phyloP scores from a whole-genome alignment of 2,113 vertebrate genomes.

The Oreochromis aureus region DNA sequence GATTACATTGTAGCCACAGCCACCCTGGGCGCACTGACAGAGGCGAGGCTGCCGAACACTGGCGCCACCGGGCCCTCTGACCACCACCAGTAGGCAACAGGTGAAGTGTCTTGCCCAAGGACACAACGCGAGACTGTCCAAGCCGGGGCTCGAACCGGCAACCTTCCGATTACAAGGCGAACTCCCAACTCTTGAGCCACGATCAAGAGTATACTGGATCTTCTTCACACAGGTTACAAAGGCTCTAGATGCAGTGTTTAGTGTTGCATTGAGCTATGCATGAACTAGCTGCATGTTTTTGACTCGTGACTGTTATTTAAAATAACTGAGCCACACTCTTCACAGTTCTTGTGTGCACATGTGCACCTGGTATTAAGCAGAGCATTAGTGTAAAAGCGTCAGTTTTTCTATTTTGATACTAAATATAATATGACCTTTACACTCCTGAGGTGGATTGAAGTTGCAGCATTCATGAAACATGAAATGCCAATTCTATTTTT shows the following conservation, averaged over 20 bases:
- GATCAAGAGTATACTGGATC: not conserved
- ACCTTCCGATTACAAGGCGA: too few species aligned
- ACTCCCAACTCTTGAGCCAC: too few species aligned
- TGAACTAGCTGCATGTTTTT: not conserved
- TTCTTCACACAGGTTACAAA: not conserved
- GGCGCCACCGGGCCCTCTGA: too few species aligned
- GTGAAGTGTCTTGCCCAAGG: too few species aligned
- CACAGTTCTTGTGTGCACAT: not conserved
- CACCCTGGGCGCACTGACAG: too few species aligned
- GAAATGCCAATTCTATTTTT: constrained; percentile 3
- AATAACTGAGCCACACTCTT: not conserved
- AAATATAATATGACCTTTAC: not conserved
- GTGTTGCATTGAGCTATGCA: not conserved
- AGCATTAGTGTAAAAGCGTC: not conserved
- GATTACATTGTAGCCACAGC: too few species aligned
- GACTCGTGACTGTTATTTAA: not conserved
- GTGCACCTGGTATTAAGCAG: not conserved
- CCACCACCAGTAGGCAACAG: too few species aligned
- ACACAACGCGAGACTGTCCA: too few species aligned
- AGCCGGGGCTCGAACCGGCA: too few species aligned
- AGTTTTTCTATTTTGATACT: not conserved
- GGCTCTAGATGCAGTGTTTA: not conserved
- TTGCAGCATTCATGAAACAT: not conserved
- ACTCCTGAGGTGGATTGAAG: not conserved
- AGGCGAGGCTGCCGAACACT: too few species aligned